phyloP scores from a whole-genome alignment of 1,140 invertebrate genomes.

The Augochlora pura region DNA sequence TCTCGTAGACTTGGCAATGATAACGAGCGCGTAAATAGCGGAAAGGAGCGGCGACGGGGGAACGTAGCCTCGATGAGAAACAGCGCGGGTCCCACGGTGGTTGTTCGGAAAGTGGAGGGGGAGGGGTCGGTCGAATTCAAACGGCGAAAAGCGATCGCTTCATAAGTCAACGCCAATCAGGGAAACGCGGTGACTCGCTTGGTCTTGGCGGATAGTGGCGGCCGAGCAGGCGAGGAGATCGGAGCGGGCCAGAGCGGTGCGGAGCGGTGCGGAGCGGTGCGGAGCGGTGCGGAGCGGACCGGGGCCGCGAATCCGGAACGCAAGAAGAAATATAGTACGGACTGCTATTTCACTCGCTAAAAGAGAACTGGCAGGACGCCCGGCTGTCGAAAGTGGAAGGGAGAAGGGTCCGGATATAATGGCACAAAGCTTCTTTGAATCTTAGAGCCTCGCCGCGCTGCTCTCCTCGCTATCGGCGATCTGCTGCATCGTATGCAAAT shows the following conservation, averaged over 20 bases:
- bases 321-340: constrained; percentile 51
- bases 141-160: constrained; percentile 71
- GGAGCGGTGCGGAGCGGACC: too few relatives aligned
- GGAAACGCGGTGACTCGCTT: constrained; percentile 27
- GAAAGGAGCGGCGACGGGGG: too few relatives aligned
- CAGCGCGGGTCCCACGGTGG: too few relatives aligned
- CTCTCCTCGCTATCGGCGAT: constrained; percentile 76
- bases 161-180: constrained; percentile 75
- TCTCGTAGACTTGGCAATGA: too few relatives aligned
- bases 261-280: background rate
- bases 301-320: constrained; percentile 28
- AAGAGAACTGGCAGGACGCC: constrained; percentile 49
- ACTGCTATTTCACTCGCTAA: constrained; percentile 49
- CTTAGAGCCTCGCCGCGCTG: constrained; percentile 72
- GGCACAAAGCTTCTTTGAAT: constrained; percentile 80
- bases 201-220: background rate
- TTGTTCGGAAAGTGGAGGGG: background rate
- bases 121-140: constrained; percentile 41
- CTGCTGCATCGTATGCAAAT: constrained; percentile 81
- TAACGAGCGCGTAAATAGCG: too few relatives aligned
- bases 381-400: constrained; percentile 35
- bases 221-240: background rate
- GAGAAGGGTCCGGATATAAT: constrained; percentile 74
- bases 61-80: too few relatives aligned
- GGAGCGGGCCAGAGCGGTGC: background rate